Conservation (phyloP, 2,888 invertebrate genomes). For the Rhabditoides inermis region DNA sequence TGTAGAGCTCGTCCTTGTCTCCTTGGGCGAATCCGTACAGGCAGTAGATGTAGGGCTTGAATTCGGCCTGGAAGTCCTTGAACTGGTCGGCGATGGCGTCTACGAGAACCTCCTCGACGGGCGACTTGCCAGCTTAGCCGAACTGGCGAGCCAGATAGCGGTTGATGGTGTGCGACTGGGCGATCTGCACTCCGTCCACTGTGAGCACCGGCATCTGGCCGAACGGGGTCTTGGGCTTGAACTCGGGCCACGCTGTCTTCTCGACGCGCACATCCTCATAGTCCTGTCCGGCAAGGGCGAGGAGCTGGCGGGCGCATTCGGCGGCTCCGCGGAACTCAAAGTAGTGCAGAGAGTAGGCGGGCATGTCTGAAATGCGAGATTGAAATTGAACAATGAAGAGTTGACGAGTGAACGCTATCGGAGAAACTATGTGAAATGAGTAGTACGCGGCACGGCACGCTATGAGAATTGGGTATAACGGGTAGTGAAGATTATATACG, state of each 20-base stretch:
- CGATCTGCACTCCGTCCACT: constrained; percentile 19
- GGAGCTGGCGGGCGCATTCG: constrained; percentile 17
- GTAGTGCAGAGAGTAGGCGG: constrained; percentile 23
- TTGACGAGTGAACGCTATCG: no score
- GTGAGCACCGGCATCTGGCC: constrained; percentile 22
- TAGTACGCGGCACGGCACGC: no score
- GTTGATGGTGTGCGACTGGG: constrained; percentile 21
- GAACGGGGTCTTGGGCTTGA: constrained; percentile 17
- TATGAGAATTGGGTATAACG: no score
- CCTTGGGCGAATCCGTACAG: no score
- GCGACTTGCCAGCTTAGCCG: constrained; percentile 20
- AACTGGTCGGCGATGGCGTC: constrained; percentile 14
- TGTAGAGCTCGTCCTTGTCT: no score
- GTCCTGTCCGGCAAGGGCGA: constrained; percentile 19
- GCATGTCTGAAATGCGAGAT: no score
- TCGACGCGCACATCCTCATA: constrained; percentile 17
- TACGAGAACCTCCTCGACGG: constrained; percentile 16
- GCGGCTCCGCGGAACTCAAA: constrained; percentile 25
- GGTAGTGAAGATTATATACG: no score
- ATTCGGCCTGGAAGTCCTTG: constrained; percentile 10
- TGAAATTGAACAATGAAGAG: no score
- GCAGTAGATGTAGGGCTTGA: no score
- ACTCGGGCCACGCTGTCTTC: constrained; percentile 17
- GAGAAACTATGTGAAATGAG: no score
- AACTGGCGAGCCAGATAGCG: constrained; percentile 19